Percentiles rank a stretch among this genome's conserved stretches.
Evolutionary conservation across 92 coral and sea anemone species (phyloP).

Genomic region (Umimayanthus chanpuru): DNA sequence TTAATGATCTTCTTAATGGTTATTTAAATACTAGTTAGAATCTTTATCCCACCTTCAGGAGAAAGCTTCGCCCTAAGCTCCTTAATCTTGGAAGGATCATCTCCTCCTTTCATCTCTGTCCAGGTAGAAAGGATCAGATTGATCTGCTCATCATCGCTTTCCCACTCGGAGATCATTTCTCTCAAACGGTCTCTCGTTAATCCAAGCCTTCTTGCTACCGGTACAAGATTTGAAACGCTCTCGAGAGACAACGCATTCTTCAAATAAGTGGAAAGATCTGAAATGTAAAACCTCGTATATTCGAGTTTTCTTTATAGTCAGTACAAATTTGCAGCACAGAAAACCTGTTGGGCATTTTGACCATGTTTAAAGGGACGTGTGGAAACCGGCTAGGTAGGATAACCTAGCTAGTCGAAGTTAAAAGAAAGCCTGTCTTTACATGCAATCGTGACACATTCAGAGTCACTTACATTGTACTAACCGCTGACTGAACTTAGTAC

Average conservation of each 20-base stretch:
- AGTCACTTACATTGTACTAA: too few relatives aligned
- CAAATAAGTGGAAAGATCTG: conserved; percentile 1
- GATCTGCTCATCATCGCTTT: conserved; percentile 5
- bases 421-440: too few relatives aligned
- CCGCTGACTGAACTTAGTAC: too few relatives aligned
- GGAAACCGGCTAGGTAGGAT: too few relatives aligned
- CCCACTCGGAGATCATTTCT: neutral
- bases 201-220: conserved; percentile 2
- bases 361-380: too few relatives aligned
- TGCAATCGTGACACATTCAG: too few relatives aligned
- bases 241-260: neutral
- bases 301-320: too few relatives aligned
- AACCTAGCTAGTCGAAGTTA: too few relatives aligned
- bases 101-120: neutral
- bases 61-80: neutral
- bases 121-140: neutral
- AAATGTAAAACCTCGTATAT: neutral
- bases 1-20: neutral
- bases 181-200: conserved; percentile 5
- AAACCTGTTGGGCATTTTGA: too few relatives aligned
- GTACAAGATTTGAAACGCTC: neutral
- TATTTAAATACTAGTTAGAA: too few relatives aligned
- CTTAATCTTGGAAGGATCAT: conserved; percentile 5
- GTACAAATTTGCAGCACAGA: too few relatives aligned
- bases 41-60: neutral